These are phyloP conservation scores for Suillia variegata DNA, from an alignment of 2,888 invertebrate genomes.

Conservation along the genomic window DNA sequence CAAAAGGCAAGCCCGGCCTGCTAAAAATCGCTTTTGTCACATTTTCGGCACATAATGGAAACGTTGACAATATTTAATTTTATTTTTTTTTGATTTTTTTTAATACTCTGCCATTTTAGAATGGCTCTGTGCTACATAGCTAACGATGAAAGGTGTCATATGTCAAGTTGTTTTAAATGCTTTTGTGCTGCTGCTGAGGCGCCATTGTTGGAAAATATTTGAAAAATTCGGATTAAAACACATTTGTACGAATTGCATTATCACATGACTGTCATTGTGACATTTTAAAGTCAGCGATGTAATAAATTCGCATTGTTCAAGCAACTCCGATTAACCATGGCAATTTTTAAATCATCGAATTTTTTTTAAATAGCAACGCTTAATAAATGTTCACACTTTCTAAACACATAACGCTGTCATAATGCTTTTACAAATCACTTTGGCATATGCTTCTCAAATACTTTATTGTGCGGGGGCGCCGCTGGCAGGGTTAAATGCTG, in stretches of 20 bases:
- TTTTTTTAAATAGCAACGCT: background rate
- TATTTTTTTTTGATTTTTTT: constrained; percentile 25
- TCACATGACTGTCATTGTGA: background rate
- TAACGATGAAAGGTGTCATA: constrained; percentile 53
- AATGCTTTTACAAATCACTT: background rate
- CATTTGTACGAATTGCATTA: background rate
- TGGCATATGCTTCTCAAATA: background rate
- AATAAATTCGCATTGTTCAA: too few relatives aligned
- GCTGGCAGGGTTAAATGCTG: background rate
- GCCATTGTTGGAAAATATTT: too few relatives aligned
- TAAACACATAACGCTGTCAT: too few relatives aligned
- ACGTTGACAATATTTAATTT: constrained; percentile 1
- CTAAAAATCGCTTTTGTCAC: background rate
- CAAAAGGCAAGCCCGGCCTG: too few relatives aligned
- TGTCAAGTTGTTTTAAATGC: constrained; percentile 41
- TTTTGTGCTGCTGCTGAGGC: too few relatives aligned
- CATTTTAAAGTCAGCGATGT: background rate
- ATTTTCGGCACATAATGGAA: background rate
- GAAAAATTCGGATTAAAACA: background rate
- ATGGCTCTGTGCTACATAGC: too few relatives aligned
- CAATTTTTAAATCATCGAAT: background rate
- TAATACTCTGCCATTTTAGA: too few relatives aligned
- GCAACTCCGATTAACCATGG: too few relatives aligned
- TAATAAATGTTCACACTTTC: background rate
- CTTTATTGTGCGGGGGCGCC: background rate